Base-by-base conservation (phyloP, 2,797 vertebrate genomes). In the Danio albolineatus region DNA sequence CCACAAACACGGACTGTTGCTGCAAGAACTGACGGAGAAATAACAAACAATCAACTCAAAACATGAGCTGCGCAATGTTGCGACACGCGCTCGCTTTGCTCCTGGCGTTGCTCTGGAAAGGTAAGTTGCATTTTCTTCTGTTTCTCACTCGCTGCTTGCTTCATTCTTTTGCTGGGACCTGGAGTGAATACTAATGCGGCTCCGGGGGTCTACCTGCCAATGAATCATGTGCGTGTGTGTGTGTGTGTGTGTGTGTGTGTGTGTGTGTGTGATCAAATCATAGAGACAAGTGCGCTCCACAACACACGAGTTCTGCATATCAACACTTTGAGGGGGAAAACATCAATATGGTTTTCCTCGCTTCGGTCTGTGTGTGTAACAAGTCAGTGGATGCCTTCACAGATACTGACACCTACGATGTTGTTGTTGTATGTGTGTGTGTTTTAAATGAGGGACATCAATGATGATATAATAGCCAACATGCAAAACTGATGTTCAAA, bases 171-270 rank as follows among this genome's bases (percentile, higher is more conserved):
- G 81, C 82, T 80, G 83, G 87, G 73, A 74, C 70, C 84, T 91
- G 88, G 92, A 91, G 89, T 88, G 88, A 90, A 94, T 94, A 92
- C 92, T 93, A 91, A 95, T 94, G 87, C 78, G n/a, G 21, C 39
- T 54, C 78, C 71, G 82, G 77, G 86, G 79, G 65, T 88, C 78
- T 90, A 92, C 90, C 90, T 92, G 91, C 85, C 74, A 86, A 83
- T 86, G 90, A 86, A 89, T 90, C 90, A 88, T 83, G 43, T 6
- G 46, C 8, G 14, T 6, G 44, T 12, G 59, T 5, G 46, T 9
- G 14, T 7, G 44, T 14, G 59, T 12, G 77, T 44, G 83, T 48
- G 17, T 0, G 41, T 2, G 82, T 66, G 77, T 70, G 78, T 77
- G 82, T 73, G 53, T 4, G 76, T 67, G 57, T 66, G 71, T 66